Evolutionary conservation across 2,888 invertebrate genomes (phyloP).

Genomic region (Cheilosia grossa): DNA sequence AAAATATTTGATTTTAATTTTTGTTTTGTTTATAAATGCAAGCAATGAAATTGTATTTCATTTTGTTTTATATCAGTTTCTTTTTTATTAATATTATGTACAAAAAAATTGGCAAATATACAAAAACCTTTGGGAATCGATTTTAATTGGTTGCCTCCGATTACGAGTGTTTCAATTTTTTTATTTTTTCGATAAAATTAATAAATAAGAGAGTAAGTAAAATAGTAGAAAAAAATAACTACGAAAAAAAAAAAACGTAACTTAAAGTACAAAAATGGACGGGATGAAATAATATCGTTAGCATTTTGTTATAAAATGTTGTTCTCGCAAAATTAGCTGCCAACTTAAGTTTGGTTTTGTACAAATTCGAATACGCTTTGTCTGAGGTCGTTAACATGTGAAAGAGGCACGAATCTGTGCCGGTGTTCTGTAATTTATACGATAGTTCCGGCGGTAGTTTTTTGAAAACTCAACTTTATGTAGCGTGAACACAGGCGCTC

Average conservation of each 20-base stretch:
- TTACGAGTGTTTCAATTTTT: conserved; percentile 46
- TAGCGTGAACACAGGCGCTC: no score
- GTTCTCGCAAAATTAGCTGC: conserved; percentile 38
- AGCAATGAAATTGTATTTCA: conserved; percentile 69
- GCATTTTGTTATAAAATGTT: conserved; percentile 45
- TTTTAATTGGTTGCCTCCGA: conserved; percentile 30
- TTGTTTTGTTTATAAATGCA: conserved; percentile 47
- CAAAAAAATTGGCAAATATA: conserved; percentile 62
- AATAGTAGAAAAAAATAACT: conserved; percentile 75
- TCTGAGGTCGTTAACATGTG: conserved; percentile 2
- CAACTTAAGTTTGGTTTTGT: conserved; percentile 74
- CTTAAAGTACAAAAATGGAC: conserved; percentile 77
- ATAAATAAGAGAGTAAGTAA: conserved; percentile 67
- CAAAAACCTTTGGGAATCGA: conserved; percentile 26
- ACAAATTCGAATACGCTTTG: conserved; percentile 65
- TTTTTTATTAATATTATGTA: conserved; percentile 45
- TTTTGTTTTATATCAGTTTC: conserved; percentile 27
- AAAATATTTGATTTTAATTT: conserved; percentile 41
- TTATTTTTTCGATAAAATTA: conserved; percentile 5
- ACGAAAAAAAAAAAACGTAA: conserved; percentile 53
- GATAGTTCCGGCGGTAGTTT: background rate
- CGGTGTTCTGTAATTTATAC: no score
- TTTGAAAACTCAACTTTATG: no score
- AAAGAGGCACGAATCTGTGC: background rate
- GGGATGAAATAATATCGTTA: conserved; percentile 75